phyloP scores from a whole-genome alignment of 1,140 invertebrate genomes.

The Probaryconus sp. region DNA sequence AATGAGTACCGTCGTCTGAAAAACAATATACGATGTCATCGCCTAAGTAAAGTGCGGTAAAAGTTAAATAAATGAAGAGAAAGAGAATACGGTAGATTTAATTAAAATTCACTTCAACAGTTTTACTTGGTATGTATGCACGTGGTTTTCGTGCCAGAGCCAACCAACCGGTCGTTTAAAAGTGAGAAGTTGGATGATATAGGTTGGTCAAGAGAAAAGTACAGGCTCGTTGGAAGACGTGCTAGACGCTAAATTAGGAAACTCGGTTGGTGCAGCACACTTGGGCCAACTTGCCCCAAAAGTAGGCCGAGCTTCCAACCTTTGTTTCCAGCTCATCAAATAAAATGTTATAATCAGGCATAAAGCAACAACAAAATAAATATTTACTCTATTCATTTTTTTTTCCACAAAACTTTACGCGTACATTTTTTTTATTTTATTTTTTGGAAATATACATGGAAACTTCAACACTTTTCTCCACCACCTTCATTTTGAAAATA shows the following conservation, averaged over 20 bases:
- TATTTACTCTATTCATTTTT: too few species aligned
- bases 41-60: slow-evolving; percentile 36
- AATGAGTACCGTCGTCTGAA: slow-evolving; percentile 15
- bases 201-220: slow-evolving; percentile 58
- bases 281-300: slow-evolving; percentile 5
- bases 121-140: slow-evolving; percentile 45
- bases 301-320: slow-evolving; percentile 42
- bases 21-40: slow-evolving; percentile 44
- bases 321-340: slow-evolving; percentile 29
- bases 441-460: too few species aligned
- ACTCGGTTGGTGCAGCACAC: slow-evolving; percentile 23
- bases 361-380: not conserved
- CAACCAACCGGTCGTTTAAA: slow-evolving; percentile 36
- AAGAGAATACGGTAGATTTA: slow-evolving; percentile 53
- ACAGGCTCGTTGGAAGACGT: slow-evolving; percentile 38
- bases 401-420: too few species aligned
- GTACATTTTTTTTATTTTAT: too few species aligned
- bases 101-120: slow-evolving; percentile 61
- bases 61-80: slow-evolving; percentile 54
- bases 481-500: too few species aligned
- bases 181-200: slow-evolving; percentile 56
- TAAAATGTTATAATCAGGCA: not conserved
- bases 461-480: too few species aligned
- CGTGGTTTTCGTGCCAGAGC: slow-evolving; percentile 44
- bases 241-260: slow-evolving; percentile 56